These are phyloP conservation scores for Aporophyla lueneburgensis DNA, from an alignment of 2,888 invertebrate species.

Conservation along the genomic window DNA sequence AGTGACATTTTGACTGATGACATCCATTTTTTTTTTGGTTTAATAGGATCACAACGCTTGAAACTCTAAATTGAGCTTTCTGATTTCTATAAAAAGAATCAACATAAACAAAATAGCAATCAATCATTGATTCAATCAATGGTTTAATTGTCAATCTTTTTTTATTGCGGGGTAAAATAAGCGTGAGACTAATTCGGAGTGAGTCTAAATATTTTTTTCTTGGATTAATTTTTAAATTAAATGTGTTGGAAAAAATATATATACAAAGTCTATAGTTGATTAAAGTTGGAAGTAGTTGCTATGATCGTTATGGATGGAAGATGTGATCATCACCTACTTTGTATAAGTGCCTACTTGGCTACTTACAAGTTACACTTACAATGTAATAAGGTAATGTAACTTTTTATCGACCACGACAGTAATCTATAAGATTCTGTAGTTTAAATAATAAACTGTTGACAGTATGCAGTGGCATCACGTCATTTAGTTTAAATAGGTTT, in stretches of 20 bases:
- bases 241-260: neutral
- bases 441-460: neutral
- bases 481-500: too few relatives aligned
- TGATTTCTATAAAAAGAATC: slow-evolving; percentile 28
- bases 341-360: slow-evolving; percentile 6
- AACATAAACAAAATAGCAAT: slow-evolving; percentile 36
- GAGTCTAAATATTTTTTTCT: slow-evolving; percentile 21
- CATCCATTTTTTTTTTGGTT: neutral
- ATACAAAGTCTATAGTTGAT: neutral
- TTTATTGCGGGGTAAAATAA: slow-evolving; percentile 32
- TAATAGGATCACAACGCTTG: neutral
- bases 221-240: neutral
- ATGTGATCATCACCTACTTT: slow-evolving; percentile 23
- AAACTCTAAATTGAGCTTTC: slow-evolving; percentile 14
- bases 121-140: slow-evolving; percentile 51
- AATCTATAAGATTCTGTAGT: neutral
- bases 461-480: too few relatives aligned
- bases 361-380: slow-evolving; percentile 7
- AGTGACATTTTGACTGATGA: slow-evolving; percentile 32
- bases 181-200: slow-evolving; percentile 24
- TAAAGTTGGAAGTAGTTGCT: neutral
- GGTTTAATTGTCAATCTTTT: slow-evolving; percentile 34
- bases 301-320: neutral
- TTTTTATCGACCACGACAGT: neutral
- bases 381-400: neutral